These are phyloP conservation scores for Gambusia holbrooki DNA, from an alignment of 2,113 vertebrate genomes.

Conservation along the genomic window DNA sequence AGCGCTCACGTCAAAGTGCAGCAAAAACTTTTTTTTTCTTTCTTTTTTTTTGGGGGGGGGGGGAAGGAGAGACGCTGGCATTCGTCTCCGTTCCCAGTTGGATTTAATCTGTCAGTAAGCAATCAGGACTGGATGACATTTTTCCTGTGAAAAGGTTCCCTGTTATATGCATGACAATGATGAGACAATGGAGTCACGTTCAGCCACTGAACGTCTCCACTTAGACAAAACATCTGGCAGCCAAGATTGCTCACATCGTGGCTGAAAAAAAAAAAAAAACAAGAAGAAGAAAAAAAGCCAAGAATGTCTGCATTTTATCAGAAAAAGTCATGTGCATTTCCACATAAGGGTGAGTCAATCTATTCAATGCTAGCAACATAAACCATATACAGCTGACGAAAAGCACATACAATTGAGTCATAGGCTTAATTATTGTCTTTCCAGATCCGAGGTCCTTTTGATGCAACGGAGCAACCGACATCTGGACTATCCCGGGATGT, in stretches of 20 bases:
- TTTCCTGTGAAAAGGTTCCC: conserved; percentile 16
- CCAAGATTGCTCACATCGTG: conserved; percentile 33
- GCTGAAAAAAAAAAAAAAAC: neutral
- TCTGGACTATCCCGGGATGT: no score
- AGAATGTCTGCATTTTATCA: conserved; percentile 13
- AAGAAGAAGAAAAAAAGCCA: neutral
- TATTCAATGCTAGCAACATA: no score
- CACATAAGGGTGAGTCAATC: no score
- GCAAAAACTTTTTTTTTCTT: neutral
- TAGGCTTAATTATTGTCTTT: no score
- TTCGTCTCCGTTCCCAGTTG: conserved; percentile 35
- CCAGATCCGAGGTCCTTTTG: no score
- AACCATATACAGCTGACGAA: no score
- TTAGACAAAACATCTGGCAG: conserved; percentile 38
- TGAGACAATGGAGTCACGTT: conserved; percentile 46
- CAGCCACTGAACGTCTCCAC: conserved; percentile 37
- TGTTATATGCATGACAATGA: conserved; percentile 25
- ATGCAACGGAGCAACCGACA: no score
- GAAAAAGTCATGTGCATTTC: neutral
- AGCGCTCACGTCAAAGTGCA: neutral
- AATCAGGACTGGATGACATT: conserved; percentile 37
- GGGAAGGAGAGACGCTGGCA: conserved; percentile 4
- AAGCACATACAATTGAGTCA: no score
- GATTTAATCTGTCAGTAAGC: conserved; percentile 36
- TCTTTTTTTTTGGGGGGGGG: no score